Conservation (phyloP, 1,140 invertebrate species). For the Tetragnatha versicolor region DNA sequence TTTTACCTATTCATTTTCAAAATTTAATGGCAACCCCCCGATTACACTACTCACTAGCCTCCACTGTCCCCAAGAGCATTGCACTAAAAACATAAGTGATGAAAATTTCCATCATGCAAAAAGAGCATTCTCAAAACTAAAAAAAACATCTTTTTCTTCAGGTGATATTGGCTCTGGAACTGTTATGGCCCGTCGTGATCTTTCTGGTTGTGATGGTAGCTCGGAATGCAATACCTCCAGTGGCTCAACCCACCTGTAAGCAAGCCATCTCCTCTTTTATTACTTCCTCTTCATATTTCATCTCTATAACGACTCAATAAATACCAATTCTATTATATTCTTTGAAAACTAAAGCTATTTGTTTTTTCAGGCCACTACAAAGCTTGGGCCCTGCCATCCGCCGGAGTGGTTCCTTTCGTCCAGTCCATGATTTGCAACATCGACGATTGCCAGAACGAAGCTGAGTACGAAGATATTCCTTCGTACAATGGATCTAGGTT, state of each 20-base stretch:
- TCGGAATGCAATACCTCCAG: conserved; percentile 57
- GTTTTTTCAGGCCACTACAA: conserved; percentile 57
- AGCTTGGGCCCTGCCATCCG: conserved; percentile 59
- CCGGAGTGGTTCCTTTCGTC: conserved; percentile 58
- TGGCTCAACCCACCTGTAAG: conserved; percentile 58
- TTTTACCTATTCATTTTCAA: no score
- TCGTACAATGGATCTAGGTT: conserved; percentile 58
- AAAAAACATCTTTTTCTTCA: conserved; percentile 46
- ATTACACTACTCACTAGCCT: no score
- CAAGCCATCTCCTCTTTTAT: background rate
- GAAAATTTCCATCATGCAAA: no score
- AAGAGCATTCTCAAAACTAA: no score
- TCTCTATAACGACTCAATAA: no score
- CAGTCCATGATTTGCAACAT: conserved; percentile 60
- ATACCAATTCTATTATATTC: no score
- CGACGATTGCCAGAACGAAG: conserved; percentile 58
- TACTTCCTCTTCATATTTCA: no score
- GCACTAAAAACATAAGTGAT: no score
- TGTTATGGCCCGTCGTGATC: conserved; percentile 59
- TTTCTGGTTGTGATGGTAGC: conserved; percentile 58
- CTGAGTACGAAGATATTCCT: conserved; percentile 57
- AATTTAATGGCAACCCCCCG: no score
- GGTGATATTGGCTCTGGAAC: conserved; percentile 57
- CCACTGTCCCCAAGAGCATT: no score
- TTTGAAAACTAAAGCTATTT: no score